phyloP scores from a whole-genome alignment of 2,797 vertebrate genomes.

The Muscicapa comitata region DNA sequence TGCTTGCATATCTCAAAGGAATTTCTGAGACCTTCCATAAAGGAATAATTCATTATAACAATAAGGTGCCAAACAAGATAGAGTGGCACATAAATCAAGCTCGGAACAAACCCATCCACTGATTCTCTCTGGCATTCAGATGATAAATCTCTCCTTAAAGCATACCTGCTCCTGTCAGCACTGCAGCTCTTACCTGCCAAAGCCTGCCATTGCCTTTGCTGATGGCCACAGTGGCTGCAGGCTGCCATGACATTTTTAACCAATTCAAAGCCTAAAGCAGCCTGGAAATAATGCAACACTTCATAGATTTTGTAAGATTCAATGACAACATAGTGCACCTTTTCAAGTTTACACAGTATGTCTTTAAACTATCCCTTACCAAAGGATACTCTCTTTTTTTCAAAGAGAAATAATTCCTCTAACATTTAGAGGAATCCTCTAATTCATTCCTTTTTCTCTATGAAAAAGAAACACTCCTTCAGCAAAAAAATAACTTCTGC shows the following conservation, averaged over 20 bases:
- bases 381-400: neutral
- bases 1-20: neutral
- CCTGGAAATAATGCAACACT: neutral
- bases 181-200: neutral
- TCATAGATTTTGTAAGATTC: neutral
- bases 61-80: neutral
- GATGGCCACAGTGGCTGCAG: neutral
- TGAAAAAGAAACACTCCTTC: neutral
- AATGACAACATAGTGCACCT: neutral
- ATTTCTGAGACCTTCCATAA: neutral
- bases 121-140: neutral
- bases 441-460: too few relatives aligned
- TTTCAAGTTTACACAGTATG: neutral
- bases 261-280: neutral
- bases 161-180: neutral
- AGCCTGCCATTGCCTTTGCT: neutral
- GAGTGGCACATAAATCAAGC: conserved; percentile 7
- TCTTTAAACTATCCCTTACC: neutral
- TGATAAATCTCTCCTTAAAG: neutral
- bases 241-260: neutral
- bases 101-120: neutral
- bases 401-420: neutral
- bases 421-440: too few relatives aligned
- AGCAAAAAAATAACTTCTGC: neutral
- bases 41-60: neutral